These are phyloP conservation scores for Bothrops jararaca DNA, from an alignment of 2,113 vertebrate species.

Conservation along the genomic window DNA sequence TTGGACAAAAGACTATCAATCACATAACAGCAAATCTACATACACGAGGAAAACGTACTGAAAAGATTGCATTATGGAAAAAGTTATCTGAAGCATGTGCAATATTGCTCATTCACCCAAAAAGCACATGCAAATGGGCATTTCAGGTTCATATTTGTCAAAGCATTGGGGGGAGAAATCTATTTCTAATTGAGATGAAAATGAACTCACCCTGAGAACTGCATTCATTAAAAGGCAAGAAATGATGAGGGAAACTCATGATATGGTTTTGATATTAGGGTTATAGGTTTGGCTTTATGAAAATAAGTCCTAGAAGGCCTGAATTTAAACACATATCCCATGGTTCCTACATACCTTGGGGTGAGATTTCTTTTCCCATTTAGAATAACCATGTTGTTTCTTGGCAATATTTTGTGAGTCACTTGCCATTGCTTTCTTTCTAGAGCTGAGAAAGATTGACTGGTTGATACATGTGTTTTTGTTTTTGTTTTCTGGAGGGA, in stretches of 20 bases:
- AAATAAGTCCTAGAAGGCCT: background rate
- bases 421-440: background rate
- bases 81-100: background rate
- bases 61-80: background rate
- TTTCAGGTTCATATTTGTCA: background rate
- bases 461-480: background rate
- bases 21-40: background rate
- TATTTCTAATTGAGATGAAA: background rate
- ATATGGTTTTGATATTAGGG: background rate
- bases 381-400: background rate
- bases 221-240: background rate
- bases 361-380: background rate
- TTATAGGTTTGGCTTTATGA: background rate
- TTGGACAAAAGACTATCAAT: background rate
- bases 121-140: background rate
- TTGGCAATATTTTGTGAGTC: background rate
- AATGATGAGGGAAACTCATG: background rate
- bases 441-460: background rate
- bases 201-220: background rate
- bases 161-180: background rate
- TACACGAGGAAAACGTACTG: background rate
- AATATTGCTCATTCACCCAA: background rate
- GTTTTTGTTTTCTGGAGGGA: background rate
- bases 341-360: background rate
- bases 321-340: background rate